Evolutionary conservation across 2,888 invertebrate genomes (phyloP).

Genomic region (Stenurella melanura): DNA sequence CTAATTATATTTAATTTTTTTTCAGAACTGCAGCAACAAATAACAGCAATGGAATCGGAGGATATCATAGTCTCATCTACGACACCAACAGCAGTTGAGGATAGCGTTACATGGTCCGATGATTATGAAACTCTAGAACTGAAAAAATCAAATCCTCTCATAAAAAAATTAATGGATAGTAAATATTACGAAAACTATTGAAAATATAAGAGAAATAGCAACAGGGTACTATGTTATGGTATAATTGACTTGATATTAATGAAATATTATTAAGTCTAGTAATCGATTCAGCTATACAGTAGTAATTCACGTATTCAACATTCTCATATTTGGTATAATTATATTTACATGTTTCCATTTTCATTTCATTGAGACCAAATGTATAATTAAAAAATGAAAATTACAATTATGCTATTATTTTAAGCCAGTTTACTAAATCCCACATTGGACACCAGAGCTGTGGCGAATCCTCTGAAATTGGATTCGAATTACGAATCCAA

Average conservation of each 20-base stretch:
- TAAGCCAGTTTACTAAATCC: neutral
- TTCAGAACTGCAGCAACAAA: slow-evolving; percentile 58
- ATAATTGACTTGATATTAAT: slow-evolving; percentile 11
- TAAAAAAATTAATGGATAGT: slow-evolving; percentile 57
- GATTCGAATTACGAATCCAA: too few species aligned
- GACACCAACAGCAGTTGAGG: slow-evolving; percentile 46
- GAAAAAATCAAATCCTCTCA: slow-evolving; percentile 52
- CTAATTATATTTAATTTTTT: slow-evolving; percentile 27
- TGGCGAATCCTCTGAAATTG: too few species aligned
- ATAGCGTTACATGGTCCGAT: slow-evolving; percentile 59
- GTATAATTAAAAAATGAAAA: neutral
- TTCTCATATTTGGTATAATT: neutral
- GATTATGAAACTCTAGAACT: slow-evolving; percentile 54
- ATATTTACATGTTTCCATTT: neutral
- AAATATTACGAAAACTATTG: slow-evolving; percentile 49
- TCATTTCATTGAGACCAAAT: neutral
- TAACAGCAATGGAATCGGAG: slow-evolving; percentile 48
- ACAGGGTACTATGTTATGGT: slow-evolving; percentile 19
- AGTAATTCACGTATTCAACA: neutral
- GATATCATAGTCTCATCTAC: slow-evolving; percentile 29
- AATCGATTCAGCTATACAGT: neutral
- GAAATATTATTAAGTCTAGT: neutral
- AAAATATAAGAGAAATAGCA: slow-evolving; percentile 12
- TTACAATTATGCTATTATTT: neutral
- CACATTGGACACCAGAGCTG: too few species aligned